Evolutionary conservation across 1,140 invertebrate species (phyloP).

Genomic region (Varroa destructor): DNA sequence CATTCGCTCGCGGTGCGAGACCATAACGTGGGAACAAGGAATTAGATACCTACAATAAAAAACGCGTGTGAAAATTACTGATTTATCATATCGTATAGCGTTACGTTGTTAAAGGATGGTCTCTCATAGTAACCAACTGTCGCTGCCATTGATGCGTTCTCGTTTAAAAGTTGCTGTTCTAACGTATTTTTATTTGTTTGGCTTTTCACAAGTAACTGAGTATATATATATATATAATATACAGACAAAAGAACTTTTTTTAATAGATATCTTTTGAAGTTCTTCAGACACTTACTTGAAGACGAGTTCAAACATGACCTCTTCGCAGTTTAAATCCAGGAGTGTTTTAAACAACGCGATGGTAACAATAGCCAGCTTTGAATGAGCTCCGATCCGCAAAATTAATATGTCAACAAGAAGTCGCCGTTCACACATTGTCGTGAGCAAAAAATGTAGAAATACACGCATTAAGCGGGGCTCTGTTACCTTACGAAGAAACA

Average conservation of each 20-base stretch:
- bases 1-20: constrained; percentile 59
- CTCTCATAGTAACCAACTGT: no score
- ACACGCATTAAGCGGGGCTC: constrained; percentile 65
- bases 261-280: background rate
- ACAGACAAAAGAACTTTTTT: background rate
- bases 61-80: no score
- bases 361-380: constrained; percentile 72
- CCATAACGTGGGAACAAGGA: constrained; percentile 77
- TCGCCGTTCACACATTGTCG: constrained; percentile 64
- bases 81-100: no score
- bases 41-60: constrained; percentile 49
- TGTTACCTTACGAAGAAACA: constrained; percentile 69
- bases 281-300: constrained; percentile 49
- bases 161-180: no score
- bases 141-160: no score
- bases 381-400: constrained; percentile 54
- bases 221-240: no score
- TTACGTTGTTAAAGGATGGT: no score
- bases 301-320: constrained; percentile 84
- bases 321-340: constrained; percentile 83
- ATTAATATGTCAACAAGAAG: constrained; percentile 63
- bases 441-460: constrained; percentile 70
- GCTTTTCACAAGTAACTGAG: no score
- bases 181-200: no score
- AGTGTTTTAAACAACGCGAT: constrained; percentile 78